phyloP scores from a whole-genome alignment of 1,140 invertebrate species.

The Protaetia brevitarsis region DNA sequence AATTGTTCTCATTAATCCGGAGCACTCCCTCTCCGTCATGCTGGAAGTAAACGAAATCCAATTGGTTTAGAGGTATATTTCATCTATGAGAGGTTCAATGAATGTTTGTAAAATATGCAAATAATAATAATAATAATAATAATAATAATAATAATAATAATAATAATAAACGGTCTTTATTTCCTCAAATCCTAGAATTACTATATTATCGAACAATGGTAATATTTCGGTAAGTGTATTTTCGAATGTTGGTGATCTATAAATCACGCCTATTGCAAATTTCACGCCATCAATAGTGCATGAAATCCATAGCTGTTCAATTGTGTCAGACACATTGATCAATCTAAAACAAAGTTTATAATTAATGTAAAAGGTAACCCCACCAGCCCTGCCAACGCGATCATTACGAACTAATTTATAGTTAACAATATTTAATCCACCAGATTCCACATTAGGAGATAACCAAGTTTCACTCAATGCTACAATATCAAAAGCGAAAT shows the following conservation, averaged over 20 bases:
- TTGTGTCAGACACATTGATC: not conserved
- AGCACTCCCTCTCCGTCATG: too few relatives aligned
- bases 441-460: not conserved
- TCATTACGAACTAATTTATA: not conserved
- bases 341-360: not conserved
- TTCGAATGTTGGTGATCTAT: not conserved
- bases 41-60: too few relatives aligned
- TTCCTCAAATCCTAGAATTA: too few relatives aligned
- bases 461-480: not conserved
- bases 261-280: not conserved
- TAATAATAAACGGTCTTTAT: too few relatives aligned
- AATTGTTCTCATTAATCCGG: too few relatives aligned
- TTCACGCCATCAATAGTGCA: not conserved
- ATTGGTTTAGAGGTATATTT: too few relatives aligned
- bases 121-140: too few relatives aligned
- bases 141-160: too few relatives aligned
- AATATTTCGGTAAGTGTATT: too few relatives aligned
- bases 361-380: not conserved
- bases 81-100: too few relatives aligned
- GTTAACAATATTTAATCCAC: not conserved
- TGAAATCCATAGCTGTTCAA: slow-evolving; percentile 3
- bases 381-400: not conserved
- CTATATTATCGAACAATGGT: too few relatives aligned
- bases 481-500: not conserved
- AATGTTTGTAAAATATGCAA: too few relatives aligned